Percentiles rank a stretch among this genome's conserved stretches.
phyloP scores from a whole-genome alignment of 2,113 vertebrate species.

The Microtus ochrogaster region DNA sequence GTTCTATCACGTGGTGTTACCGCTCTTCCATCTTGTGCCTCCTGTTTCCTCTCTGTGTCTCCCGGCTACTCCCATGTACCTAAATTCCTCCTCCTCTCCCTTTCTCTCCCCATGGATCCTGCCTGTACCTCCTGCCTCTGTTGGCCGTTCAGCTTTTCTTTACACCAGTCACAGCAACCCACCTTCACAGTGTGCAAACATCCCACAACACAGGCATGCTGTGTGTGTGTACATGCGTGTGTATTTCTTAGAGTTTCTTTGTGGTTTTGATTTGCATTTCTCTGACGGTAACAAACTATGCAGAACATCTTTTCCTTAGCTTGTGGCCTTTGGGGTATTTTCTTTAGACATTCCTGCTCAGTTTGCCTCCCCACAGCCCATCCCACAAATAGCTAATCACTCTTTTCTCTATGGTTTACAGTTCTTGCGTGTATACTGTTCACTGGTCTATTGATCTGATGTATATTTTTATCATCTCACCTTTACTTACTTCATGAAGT shows the following conservation, averaged over 20 bases:
- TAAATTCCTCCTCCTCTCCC: neutral
- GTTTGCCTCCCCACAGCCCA: neutral
- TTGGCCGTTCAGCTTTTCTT: neutral
- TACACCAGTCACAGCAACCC: neutral
- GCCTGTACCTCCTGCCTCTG: neutral
- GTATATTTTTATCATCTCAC: neutral
- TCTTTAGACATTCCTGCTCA: neutral
- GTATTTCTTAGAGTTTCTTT: neutral
- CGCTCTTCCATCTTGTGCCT: neutral
- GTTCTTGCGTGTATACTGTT: neutral
- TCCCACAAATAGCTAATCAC: neutral
- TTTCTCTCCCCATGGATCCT: neutral
- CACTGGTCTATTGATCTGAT: neutral
- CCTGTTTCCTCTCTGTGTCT: neutral
- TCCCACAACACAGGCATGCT: neutral
- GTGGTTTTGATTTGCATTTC: neutral
- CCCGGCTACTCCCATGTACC: neutral
- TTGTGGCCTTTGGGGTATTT: neutral
- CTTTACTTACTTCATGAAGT: neutral
- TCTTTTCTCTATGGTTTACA: neutral
- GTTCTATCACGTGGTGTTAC: neutral
- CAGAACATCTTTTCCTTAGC: neutral
- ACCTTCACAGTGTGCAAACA: neutral
- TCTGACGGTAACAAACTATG: neutral
- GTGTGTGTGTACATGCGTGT: too few species aligned